Base-by-base conservation (phyloP, 2,888 invertebrate genomes). In the Lamellibrachia columna region DNA sequence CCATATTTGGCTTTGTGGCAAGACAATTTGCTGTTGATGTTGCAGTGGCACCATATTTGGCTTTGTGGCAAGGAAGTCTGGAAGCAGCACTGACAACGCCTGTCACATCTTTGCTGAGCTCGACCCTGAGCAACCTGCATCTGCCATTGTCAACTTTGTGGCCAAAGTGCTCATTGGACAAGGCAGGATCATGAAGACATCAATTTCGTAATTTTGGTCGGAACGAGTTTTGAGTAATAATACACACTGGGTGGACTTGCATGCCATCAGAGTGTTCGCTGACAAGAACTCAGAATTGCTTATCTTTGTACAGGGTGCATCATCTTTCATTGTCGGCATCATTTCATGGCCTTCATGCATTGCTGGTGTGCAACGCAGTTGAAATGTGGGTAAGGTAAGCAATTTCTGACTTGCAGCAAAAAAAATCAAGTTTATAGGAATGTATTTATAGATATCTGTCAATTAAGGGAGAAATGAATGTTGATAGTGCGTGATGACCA, bases 101-200 rank as follows among this genome's bases (percentile, higher is more conserved):
- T 99, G 99, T 97, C 99, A 99, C 97, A 97, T 99, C 94, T 99
- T 99, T 97, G 99, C 99, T 52, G 99, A 99, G 96, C 97, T 99
- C 93, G 99, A 99, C 96, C 98, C 98, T 0, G 98, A 98, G 95
- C 98, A 98, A 95, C 99, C 99, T n/a, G 99, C 99, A 53, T 98
- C 98, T 90, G 99, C 99, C 92, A 99, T 99, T 96, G 98, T 99
- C 95, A 97, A 97, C 95, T 97, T 97, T 96, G 96, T 97, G 93
- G 96, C 97, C 93, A 97, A 97, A 94, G 96, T 97, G 93, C 96
- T 97, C 96, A 92, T 93, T 28, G 93, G 93, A 90, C 94, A 94
- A 90, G 94, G 94, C 2, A 8, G 55, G 53, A 91, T 91, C 91
- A 55, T 91, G 40, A 52, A 52, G 91, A 91, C 75, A 1, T 75